Base-by-base conservation (phyloP, 2,113 vertebrate genomes). In the Ceuthmochares aereus region DNA sequence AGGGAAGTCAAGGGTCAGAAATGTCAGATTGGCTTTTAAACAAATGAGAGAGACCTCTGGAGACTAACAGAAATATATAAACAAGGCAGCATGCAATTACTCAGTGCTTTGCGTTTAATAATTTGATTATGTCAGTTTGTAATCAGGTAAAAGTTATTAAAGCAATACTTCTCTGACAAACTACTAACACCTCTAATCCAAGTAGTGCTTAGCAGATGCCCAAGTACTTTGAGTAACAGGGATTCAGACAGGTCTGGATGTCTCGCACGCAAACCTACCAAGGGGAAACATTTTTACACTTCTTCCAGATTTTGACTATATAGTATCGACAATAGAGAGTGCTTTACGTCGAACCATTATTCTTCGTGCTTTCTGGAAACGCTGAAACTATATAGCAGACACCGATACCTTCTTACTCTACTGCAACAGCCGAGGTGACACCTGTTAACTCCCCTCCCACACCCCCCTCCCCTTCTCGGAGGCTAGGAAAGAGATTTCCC, bases 1-100 rank as follows among this genome's bases (percentile, higher is more conserved):
- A 95, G 91, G 87, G 85, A 97, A 97, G 89, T 98, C 94, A 98
- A 93, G 95, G 97, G 94, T 98, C 96, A 98, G 96, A 98, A 96
- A 97, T 96, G 97, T 97, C 97, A 98, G 91, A 83, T 92, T 95
- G 96, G 90, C 95, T 97, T 97, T 96, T 93, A 96, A 82, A 96
- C 43, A 92, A 97, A 97, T 97, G 85, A 89, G 93, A 91, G 84
- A 84, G 89, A 88, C 70, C 83, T 97, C 90, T 49, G 45, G 92
- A 95, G 93, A 96, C 94, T 96, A 89, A 89, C 91, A 91, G 49
- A 80, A 93, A 91, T 76, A 89, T 83, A 90, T 55, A 73, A 88
- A 82, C 45, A 79, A 95, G 78, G 64, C 87, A 87, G 84, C 77
- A 66, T 67, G 82, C 29, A 45, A 63, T 90, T 95, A 92, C 89